These are phyloP conservation scores for Microcebus lehilahytsara DNA, from an alignment of 2,113 vertebrate genomes.

Conservation along the genomic window DNA sequence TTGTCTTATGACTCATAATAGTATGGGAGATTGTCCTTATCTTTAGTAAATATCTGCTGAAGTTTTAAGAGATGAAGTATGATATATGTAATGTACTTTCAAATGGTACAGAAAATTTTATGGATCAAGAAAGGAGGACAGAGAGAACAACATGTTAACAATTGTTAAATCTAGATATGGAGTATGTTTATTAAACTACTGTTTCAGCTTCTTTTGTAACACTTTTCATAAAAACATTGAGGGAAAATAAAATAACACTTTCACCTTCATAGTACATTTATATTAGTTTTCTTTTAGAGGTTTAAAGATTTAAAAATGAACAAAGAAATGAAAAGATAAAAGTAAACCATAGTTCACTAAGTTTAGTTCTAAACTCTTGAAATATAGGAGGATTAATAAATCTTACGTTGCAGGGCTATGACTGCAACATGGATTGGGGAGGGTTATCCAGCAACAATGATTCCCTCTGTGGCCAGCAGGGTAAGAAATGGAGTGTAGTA, in stretches of 20 bases:
- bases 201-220: background rate
- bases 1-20: background rate
- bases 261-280: background rate
- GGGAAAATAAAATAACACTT: background rate
- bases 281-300: constrained; percentile 6
- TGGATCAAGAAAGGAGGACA: background rate
- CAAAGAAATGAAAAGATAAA: background rate
- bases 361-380: background rate
- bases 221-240: background rate
- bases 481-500: too few relatives aligned
- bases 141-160: background rate
- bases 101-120: background rate
- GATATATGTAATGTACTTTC: background rate
- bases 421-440: background rate
- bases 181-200: background rate
- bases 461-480: background rate
- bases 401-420: background rate
- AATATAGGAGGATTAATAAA: background rate
- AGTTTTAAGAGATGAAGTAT: background rate
- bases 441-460: background rate
- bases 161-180: background rate
- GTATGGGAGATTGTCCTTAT: background rate
- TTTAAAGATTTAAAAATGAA: background rate
- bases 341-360: background rate
- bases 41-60: background rate